Percentiles rank a stretch among this genome's conserved stretches.
Conservation (phyloP, 2,113 vertebrate genomes). For the Chloropsis cyanopogon region DNA sequence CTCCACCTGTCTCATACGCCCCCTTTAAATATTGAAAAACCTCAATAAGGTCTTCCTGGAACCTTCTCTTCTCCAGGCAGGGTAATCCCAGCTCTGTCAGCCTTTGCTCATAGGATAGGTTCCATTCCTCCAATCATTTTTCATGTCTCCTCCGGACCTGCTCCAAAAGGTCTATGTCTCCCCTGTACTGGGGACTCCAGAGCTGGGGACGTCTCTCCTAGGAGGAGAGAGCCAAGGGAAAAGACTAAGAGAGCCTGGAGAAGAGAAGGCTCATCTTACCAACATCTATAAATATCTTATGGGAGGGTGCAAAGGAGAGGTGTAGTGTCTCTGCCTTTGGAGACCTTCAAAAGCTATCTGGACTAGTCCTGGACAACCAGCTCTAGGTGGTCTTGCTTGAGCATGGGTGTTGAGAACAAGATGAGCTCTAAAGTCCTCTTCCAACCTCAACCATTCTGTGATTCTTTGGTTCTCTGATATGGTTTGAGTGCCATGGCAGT, state of each 20-base stretch:
- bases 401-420: background rate
- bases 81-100: background rate
- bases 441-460: background rate
- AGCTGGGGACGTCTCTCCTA: background rate
- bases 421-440: background rate
- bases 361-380: background rate
- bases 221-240: background rate
- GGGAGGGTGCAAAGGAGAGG: background rate
- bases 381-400: background rate
- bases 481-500: background rate
- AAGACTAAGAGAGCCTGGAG: background rate
- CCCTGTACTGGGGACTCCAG: background rate
- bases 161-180: background rate
- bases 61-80: background rate
- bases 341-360: background rate
- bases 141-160: too few species aligned
- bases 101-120: background rate
- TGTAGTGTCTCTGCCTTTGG: background rate
- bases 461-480: background rate
- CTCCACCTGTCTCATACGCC: background rate
- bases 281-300: background rate
- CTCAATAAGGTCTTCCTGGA: background rate
- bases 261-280: background rate
- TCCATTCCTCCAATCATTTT: background rate
- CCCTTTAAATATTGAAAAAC: background rate